These are phyloP conservation scores for Andrena trimmerana DNA, from an alignment of 2,888 invertebrate species.

Conservation along the genomic window DNA sequence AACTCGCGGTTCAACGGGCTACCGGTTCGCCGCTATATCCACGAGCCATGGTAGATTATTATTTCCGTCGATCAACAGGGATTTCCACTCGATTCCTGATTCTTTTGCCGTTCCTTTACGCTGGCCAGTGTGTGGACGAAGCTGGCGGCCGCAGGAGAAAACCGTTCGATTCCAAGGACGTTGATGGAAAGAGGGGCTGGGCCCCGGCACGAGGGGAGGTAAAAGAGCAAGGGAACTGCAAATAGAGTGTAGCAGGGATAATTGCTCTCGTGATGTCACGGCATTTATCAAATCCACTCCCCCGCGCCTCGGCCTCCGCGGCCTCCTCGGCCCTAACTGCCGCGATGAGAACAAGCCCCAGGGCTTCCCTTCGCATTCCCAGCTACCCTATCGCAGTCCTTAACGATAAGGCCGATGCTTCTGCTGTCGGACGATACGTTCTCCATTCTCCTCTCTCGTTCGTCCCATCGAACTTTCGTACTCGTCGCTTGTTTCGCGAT, in stretches of 20 bases:
- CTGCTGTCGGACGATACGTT: slow-evolving; percentile 29
- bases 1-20: slow-evolving; percentile 14
- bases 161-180: slow-evolving; percentile 54
- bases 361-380: slow-evolving; percentile 44
- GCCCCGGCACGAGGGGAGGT: slow-evolving; percentile 36
- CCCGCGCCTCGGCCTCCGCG: slow-evolving; percentile 26
- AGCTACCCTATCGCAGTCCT: slow-evolving; percentile 58
- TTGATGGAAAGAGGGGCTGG: slow-evolving; percentile 43
- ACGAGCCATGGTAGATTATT: background rate
- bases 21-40: background rate
- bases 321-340: slow-evolving; percentile 31
- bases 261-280: slow-evolving; percentile 78
- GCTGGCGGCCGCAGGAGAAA: background rate
- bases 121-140: background rate
- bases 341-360: slow-evolving; percentile 51
- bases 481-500: slow-evolving; percentile 42
- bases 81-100: background rate
- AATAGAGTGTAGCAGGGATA: slow-evolving; percentile 75
- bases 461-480: slow-evolving; percentile 14
- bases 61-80: background rate
- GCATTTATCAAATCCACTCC: slow-evolving; percentile 76
- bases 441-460: slow-evolving; percentile 8
- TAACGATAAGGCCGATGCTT: slow-evolving; percentile 63
- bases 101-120: background rate
- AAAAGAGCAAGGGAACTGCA: slow-evolving; percentile 69